These are phyloP conservation scores for Sorex fumeus DNA, from an alignment of 2,113 vertebrate genomes.

Conservation along the genomic window DNA sequence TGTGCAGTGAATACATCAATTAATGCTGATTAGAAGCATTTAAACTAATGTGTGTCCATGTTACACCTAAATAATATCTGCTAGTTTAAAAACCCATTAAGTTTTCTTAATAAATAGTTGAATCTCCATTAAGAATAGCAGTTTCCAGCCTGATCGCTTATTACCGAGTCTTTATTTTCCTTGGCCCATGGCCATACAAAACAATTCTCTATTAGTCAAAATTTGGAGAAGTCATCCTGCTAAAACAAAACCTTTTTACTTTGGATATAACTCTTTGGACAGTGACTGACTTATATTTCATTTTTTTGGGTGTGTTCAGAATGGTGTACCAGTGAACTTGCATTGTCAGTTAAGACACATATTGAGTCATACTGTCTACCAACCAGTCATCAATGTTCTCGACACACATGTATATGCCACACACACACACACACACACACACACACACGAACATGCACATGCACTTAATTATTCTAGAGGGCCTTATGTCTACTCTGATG, in stretches of 20 bases:
- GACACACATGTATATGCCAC: background rate
- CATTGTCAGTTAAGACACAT: background rate
- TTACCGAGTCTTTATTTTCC: background rate
- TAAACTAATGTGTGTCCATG: constrained; percentile 8
- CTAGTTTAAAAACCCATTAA: constrained; percentile 44
- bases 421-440: background rate
- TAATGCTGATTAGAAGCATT: constrained; percentile 52
- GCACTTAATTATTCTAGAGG: background rate
- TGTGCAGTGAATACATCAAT: constrained; percentile 43
- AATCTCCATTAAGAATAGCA: constrained; percentile 29
- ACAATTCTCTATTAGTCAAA: background rate
- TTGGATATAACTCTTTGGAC: background rate
- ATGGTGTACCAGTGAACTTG: background rate
- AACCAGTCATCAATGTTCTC: background rate
- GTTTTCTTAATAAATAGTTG: constrained; percentile 58
- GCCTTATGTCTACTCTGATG: background rate
- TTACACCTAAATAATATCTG: constrained; percentile 30
- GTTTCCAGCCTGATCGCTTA: constrained; percentile 43
- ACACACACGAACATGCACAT: background rate
- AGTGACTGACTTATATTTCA: background rate
- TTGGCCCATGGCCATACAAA: background rate
- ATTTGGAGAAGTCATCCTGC: background rate
- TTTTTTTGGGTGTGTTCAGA: background rate
- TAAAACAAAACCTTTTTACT: background rate
- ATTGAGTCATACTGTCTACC: background rate